Percentiles rank a stretch among this genome's conserved stretches.
These are phyloP conservation scores for Promerops cafer DNA, from an alignment of 2,113 vertebrate genomes.

Conservation along the genomic window DNA sequence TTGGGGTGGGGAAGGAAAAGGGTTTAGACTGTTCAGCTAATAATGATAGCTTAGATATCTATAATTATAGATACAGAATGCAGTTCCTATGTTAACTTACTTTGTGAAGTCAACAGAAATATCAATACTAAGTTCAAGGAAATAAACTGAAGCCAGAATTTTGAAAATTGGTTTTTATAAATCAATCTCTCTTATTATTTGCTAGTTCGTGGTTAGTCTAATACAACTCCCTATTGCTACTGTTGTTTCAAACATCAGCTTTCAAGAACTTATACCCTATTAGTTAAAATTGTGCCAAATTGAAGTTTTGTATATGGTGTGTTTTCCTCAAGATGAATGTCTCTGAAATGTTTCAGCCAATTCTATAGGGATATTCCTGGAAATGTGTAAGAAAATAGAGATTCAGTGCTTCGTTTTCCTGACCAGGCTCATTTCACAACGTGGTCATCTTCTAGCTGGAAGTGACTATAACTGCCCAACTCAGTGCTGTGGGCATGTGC, in stretches of 20 bases:
- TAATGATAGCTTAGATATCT: not conserved
- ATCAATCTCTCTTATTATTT: not conserved
- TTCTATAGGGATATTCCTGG: not conserved
- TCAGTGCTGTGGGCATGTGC: not conserved
- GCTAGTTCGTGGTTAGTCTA: not conserved
- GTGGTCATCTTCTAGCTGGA: not conserved
- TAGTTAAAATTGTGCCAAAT: not conserved
- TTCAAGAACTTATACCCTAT: not conserved
- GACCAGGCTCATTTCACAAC: not conserved
- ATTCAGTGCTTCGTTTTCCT: not conserved
- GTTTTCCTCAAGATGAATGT: not conserved
- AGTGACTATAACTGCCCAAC: not conserved
- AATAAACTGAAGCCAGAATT: not conserved
- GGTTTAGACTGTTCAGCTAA: not conserved
- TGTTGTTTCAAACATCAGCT: not conserved
- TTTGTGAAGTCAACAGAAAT: not conserved
- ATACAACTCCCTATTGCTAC: not conserved
- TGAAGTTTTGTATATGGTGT: not conserved
- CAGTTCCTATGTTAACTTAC: not conserved
- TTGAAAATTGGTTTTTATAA: not conserved
- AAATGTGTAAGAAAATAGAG: not conserved
- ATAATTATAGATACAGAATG: not conserved
- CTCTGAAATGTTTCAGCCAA: not conserved
- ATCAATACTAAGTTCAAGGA: not conserved
- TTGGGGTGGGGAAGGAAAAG: not conserved